A percentile compares a stretch with the other conserved stretches of the same genome.
These are phyloP conservation scores for Diplodus sargus DNA, from an alignment of 2,797 vertebrate genomes.

Conservation along the genomic window DNA sequence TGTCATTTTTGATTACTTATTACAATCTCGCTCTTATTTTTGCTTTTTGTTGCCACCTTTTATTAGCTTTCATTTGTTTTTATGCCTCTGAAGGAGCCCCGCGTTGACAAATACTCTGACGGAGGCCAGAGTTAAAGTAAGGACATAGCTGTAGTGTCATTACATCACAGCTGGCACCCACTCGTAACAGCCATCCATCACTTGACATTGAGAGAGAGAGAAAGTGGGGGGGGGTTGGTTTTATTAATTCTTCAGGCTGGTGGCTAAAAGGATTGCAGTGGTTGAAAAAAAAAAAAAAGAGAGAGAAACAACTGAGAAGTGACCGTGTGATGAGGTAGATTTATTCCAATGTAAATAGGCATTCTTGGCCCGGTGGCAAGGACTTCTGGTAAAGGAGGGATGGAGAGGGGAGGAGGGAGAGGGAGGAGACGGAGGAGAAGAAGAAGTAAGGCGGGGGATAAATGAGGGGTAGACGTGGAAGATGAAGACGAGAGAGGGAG, in stretches of 20 bases:
- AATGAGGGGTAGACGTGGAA: constrained; percentile 4
- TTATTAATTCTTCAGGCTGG: constrained; percentile 72
- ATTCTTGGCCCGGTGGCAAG: constrained; percentile 65
- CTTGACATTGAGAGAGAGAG: constrained; percentile 60
- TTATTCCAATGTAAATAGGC: constrained; percentile 74
- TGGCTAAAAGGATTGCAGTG: constrained; percentile 76
- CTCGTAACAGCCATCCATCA: constrained; percentile 65
- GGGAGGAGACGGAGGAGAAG: neutral
- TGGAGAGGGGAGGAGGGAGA: neutral
- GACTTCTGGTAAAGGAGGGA: constrained; percentile 62
- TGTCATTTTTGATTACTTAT: constrained; percentile 47
- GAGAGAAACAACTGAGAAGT: constrained; percentile 55
- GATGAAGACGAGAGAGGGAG: constrained; percentile 8
- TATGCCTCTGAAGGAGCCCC: constrained; percentile 26
- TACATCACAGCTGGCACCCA: constrained; percentile 77
- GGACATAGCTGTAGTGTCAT: constrained; percentile 63
- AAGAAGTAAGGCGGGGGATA: neutral
- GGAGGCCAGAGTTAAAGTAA: constrained; percentile 56
- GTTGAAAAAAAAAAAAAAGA: constrained; percentile 29
- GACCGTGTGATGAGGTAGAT: constrained; percentile 68
- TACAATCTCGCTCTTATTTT: constrained; percentile 33
- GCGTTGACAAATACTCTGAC: constrained; percentile 52
- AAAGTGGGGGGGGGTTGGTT: constrained; percentile 32
- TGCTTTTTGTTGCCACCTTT: constrained; percentile 12
- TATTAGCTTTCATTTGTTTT: constrained; percentile 45